phyloP scores from a whole-genome alignment of 2,797 vertebrate species.

The Megaceryle alcyon region DNA sequence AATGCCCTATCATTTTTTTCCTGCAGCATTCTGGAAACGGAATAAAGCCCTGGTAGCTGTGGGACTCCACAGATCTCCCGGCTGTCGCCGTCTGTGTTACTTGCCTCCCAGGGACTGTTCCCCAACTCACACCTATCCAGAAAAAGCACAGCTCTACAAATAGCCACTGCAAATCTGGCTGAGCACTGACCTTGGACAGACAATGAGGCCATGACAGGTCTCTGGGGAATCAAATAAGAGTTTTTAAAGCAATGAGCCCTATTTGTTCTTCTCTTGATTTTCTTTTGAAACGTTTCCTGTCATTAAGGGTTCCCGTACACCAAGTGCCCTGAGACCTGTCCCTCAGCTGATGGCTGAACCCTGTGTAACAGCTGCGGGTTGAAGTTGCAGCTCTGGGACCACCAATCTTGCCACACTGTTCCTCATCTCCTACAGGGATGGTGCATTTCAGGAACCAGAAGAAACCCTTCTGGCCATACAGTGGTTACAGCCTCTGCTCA shows the following conservation, averaged over 20 bases:
- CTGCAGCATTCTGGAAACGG: background rate
- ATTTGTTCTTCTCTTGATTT: background rate
- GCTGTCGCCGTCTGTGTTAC: background rate
- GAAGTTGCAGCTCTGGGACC: background rate
- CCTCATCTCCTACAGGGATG: background rate
- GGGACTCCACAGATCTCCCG: background rate
- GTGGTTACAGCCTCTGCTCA: background rate
- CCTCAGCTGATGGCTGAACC: background rate
- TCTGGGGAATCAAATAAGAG: background rate
- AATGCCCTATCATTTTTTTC: constrained; percentile 28
- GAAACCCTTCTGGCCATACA: background rate
- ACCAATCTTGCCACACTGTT: background rate
- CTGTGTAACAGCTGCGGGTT: accelerated
- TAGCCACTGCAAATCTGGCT: background rate
- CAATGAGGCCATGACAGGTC: accelerated
- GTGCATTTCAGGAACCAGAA: background rate
- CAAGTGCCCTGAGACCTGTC: background rate
- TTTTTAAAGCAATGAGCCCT: background rate
- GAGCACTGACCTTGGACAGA: background rate
- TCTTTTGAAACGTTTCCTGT: background rate
- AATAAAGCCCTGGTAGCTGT: constrained; percentile 22
- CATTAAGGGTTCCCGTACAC: background rate
- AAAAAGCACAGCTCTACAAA: background rate
- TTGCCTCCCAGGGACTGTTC: background rate
- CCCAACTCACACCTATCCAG: background rate